Base-by-base conservation (phyloP, 2,113 vertebrate species). In the Microcebus lehilahytsara region DNA sequence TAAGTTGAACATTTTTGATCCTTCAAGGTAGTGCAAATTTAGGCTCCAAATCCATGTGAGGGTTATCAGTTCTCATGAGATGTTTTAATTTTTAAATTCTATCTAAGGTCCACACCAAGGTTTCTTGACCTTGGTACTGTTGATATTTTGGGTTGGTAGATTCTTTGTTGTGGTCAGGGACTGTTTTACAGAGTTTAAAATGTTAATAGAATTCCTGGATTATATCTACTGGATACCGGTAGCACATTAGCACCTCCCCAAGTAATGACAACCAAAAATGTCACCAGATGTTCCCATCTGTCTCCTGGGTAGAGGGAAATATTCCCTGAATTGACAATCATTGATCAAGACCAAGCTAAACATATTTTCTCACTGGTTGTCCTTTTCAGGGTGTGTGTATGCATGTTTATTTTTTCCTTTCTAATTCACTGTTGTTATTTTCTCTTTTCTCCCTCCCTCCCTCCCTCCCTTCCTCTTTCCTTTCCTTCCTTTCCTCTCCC, bases 321-420 rank as follows among this genome's bases (percentile, higher is more conserved):
- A 56, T 71, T 0, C 12, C 7, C 22, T 85, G 30, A 64, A 0
- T 64, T 56, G 19, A 67, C 20, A 88, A 69, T 9, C 25, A 27
- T 56, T 86, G 34, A 64, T 62, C 34, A 86, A 86, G 37, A 67
- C 9, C 32, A 23, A 78, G 79, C 19, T 25, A 40, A 69, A 49
- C 30, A 12, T 75, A 40, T 27, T 16, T 51, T 1, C 6, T 53
- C 51, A 34, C 20, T 67, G 8, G 46, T 32, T 79, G 4, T 37
- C 17, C 20, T 71, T 49, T 69, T 6, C 1, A 20, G 20, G 0
- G 1, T 27, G 0, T 51, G 5, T 62, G 10, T n/a, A 20, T 67
- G 8, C 51, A 9, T 30, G 25, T 40, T 10, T 10, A 20, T 66
- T 58, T 74, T 60, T 56, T 40, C 9, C 40, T 49, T 53, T 27